Conservation (phyloP, 2,797 vertebrate species). For the Natrix natrix region DNA sequence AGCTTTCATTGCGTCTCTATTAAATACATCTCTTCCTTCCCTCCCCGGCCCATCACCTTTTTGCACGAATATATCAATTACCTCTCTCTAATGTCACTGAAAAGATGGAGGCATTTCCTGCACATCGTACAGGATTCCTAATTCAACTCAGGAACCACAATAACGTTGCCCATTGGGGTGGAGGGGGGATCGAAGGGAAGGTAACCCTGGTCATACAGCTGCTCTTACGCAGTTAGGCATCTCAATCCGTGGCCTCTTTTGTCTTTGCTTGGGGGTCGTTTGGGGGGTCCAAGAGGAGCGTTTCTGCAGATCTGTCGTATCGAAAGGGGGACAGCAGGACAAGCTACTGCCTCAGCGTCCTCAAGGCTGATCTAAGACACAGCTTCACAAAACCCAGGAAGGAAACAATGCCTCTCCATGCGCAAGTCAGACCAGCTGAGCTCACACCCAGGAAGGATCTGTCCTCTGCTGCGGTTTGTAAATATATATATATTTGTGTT, state of each 20-base stretch:
- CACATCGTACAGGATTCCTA: neutral
- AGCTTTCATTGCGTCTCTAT: neutral
- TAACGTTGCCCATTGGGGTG: neutral
- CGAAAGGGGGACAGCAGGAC: neutral
- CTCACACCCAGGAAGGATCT: slow-evolving; percentile 37
- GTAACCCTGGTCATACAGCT: slow-evolving; percentile 10
- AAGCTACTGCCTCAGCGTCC: too few relatives aligned
- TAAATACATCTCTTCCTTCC: slow-evolving; percentile 15
- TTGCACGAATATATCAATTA: neutral
- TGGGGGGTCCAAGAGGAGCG: neutral
- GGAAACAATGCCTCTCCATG: neutral
- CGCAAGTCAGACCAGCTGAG: slow-evolving; percentile 21
- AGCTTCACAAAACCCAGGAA: slow-evolving; percentile 54
- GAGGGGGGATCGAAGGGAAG: slow-evolving; percentile 25
- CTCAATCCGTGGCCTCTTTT: neutral
- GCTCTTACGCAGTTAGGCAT: slow-evolving; percentile 16
- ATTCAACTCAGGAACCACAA: slow-evolving; percentile 10
- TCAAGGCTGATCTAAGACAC: slow-evolving; percentile 38
- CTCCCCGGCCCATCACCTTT: neutral
- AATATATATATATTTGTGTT: too few relatives aligned
- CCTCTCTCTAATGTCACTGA: accelerated
- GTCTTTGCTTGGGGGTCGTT: neutral
- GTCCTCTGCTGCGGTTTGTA: slow-evolving; percentile 39
- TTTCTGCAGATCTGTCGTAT: neutral
- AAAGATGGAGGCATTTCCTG: neutral